Evolutionary conservation across 2,888 invertebrate species (phyloP).

Genomic region (Dryobota labecula): DNA sequence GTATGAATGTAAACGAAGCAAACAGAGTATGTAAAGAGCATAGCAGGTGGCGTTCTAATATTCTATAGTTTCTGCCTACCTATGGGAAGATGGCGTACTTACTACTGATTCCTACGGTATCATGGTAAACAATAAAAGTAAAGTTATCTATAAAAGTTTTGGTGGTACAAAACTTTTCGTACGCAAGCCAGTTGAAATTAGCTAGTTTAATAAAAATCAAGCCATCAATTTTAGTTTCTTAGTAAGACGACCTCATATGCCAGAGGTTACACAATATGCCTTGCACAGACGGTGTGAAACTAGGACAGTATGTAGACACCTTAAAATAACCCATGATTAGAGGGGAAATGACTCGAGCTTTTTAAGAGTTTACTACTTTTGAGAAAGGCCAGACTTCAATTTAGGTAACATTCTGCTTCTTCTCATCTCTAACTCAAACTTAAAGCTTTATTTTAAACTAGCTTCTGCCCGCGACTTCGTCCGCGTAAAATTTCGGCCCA

Average conservation of each 20-base stretch:
- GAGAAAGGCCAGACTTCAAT: not conserved
- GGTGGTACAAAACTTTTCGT: not conserved
- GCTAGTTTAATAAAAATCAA: not conserved
- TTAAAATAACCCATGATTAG: constrained; percentile 44
- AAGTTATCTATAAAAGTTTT: not conserved
- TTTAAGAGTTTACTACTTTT: not conserved
- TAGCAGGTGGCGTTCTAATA: no score
- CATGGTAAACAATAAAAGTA: not conserved
- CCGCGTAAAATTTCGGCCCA: no score
- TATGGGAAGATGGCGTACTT: no score
- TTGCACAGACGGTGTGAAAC: constrained; percentile 28
- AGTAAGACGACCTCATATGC: constrained; percentile 33
- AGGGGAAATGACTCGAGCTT: not conserved
- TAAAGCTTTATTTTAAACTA: no score
- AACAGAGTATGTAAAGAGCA: no score
- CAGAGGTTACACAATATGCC: constrained; percentile 43
- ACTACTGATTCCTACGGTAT: no score
- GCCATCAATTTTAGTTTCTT: not conserved
- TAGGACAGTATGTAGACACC: constrained; percentile 48
- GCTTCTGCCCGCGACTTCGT: no score
- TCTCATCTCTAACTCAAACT: no score
- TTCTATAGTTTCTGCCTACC: no score
- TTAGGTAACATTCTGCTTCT: no score
- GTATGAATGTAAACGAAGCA: no score
- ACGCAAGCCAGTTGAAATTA: not conserved